Evolutionary conservation across 37 sponge, comb jelly and placozoan species (phyloP), one percentile per base, ranked within the genome.

Genomic region (Chondrosia reniformis): DNA sequence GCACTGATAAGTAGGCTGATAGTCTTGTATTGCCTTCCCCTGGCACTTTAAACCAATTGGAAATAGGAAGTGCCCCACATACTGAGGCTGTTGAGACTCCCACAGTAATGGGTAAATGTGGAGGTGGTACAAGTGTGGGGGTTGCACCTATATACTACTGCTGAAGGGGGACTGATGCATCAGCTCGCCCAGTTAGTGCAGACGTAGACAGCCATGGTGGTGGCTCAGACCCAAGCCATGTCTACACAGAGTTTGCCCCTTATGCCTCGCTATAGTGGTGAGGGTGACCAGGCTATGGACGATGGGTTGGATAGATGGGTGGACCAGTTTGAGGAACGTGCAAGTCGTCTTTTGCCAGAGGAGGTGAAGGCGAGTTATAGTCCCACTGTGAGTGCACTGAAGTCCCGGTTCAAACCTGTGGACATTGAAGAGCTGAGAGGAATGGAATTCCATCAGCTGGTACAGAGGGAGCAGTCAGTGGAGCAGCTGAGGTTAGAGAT

Each of bases 371-470:
- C 28, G 21, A 43, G 28, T 9, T 73, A 37, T 41, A 25, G 2
- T 4, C 21, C 27, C 21, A 28, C 45, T 2, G 74, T 36, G 37
- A 22, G 37, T 38, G 71, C 71, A 5, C 69, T 80, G 55, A 10
- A 71, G 8, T 31, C 55, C 43, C 33, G 81, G 13, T 80, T 80
- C 72, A 55, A 67, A 10, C 81, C 81, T 5, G 42, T 17, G 46
- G 81, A 55, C 25, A 80, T 80, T 3, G 81, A 67, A 43, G 81
- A 80, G 28, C 43, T 80, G 21, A 41, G 81, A 5, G 58, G 81
- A 12, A 17, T 80, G 15, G 72, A 80, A 31, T 80, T 80, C 28
- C 58, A 80, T 31, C 71, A 49, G 15, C 46, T 37, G 58, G 55
- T 40, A 3, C 81, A 80, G 37, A 45, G 30, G 3, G 73, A 67